Conservation (phyloP, 2,113 vertebrate genomes). For the Campylomormyrus tamandua region DNA sequence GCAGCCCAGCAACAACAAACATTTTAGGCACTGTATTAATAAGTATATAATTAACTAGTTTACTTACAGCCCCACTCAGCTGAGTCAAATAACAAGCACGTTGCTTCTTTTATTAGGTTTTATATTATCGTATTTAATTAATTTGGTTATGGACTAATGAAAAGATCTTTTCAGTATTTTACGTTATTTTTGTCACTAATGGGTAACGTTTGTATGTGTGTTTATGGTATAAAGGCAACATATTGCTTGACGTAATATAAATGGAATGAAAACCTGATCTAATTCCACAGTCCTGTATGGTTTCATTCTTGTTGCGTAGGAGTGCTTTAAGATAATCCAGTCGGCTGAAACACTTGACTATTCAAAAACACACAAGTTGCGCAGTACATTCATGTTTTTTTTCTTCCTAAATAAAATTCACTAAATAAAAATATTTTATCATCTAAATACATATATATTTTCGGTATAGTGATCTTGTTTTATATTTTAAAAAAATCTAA, state of each 20-base stretch:
- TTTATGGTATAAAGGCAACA: background rate
- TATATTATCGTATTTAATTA: background rate
- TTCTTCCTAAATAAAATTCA: background rate
- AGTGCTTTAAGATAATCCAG: background rate
- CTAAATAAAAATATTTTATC: background rate
- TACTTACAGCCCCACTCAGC: background rate
- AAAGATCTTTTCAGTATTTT: background rate
- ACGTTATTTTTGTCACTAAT: background rate
- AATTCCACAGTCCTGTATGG: background rate
- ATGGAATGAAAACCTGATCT: background rate
- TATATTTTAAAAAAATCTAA: background rate
- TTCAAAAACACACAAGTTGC: background rate
- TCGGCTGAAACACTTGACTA: background rate
- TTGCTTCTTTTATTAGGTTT: background rate
- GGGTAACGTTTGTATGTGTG: background rate
- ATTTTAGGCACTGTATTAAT: background rate
- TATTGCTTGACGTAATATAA: background rate
- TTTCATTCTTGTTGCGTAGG: background rate
- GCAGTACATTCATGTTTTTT: background rate
- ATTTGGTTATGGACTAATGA: background rate
- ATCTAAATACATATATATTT: background rate
- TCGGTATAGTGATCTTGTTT: background rate
- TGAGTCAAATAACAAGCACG: background rate
- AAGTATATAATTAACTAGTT: background rate
- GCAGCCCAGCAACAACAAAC: conserved; percentile 50